Percentiles rank a stretch among this genome's conserved stretches.
Evolutionary conservation across 2,113 vertebrate genomes (phyloP).

Genomic region (Pithys albifrons): DNA sequence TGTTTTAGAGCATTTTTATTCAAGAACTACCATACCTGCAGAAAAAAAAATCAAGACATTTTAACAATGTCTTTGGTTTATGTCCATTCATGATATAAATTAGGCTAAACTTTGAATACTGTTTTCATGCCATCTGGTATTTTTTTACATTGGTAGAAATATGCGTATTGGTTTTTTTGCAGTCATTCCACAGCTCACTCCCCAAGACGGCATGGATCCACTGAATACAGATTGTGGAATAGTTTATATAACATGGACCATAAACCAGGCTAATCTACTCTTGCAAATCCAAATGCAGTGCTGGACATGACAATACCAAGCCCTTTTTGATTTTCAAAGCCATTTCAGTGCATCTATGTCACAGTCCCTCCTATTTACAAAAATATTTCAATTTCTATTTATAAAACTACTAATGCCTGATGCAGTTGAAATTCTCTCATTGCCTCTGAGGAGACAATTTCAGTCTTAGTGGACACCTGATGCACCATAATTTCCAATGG

Average conservation of each 20-base stretch:
- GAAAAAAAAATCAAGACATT: not conserved
- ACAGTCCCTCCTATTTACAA: accelerated
- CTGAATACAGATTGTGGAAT: not conserved
- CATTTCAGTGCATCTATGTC: not conserved
- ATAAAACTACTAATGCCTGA: not conserved
- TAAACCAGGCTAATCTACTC: not conserved
- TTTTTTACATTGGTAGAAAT: not conserved
- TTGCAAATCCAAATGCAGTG: not conserved
- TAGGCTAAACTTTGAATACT: not conserved
- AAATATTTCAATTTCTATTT: not conserved
- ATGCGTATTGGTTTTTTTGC: not conserved
- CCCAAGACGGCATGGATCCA: not conserved
- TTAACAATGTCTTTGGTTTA: not conserved
- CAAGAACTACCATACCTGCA: not conserved
- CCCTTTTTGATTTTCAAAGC: not conserved
- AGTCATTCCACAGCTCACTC: not conserved
- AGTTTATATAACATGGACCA: not conserved
- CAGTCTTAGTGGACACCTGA: not conserved
- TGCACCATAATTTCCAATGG: not conserved
- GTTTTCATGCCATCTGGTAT: not conserved
- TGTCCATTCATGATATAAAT: not conserved
- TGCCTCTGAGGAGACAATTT: not conserved
- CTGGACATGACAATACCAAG: not conserved
- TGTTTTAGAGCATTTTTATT: not conserved
- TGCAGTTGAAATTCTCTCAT: not conserved